phyloP scores from a whole-genome alignment of 2,797 vertebrate genomes.

The Acanthurus lineatus region DNA sequence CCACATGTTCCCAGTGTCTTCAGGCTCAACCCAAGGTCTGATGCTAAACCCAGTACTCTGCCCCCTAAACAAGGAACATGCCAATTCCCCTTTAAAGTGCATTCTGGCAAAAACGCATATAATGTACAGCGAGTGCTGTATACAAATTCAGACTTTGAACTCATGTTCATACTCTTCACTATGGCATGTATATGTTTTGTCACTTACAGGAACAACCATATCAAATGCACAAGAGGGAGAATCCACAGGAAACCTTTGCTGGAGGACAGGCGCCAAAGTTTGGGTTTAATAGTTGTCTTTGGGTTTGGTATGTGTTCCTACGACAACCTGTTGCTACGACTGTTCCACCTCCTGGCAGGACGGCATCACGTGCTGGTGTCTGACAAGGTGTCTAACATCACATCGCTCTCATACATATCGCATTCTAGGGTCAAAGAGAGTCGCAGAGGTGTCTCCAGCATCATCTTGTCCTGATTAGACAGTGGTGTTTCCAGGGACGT shows the following conservation, averaged over 20 bases:
- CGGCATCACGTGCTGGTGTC: slow-evolving; percentile 94
- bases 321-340: slow-evolving; percentile 50
- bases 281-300: slow-evolving; percentile 51
- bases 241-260: slow-evolving; percentile 58
- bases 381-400: slow-evolving; percentile 98
- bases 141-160: slow-evolving; percentile 38
- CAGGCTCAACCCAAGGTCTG: slow-evolving; percentile 43
- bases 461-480: slow-evolving; percentile 88
- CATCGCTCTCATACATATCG: slow-evolving; percentile 98
- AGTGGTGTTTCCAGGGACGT: slow-evolving; percentile 89
- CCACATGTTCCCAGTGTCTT: slow-evolving; percentile 52
- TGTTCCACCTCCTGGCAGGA: slow-evolving; percentile 47
- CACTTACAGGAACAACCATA: slow-evolving; percentile 41
- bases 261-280: slow-evolving; percentile 51
- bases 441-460: slow-evolving; percentile 87
- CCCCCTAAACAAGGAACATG: slow-evolving; percentile 55
- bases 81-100: slow-evolving; percentile 68
- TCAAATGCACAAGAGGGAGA: slow-evolving; percentile 61
- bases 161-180: slow-evolving; percentile 41
- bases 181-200: slow-evolving; percentile 33
- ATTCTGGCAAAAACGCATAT: slow-evolving; percentile 47
- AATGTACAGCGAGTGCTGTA: slow-evolving; percentile 42
- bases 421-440: slow-evolving; percentile 94
- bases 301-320: slow-evolving; percentile 43
- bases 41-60: slow-evolving; percentile 38